Percentiles rank a stretch among this genome's conserved stretches.
Conservation (phyloP, 1,140 invertebrate species). For the Odontomachus brunneus region DNA sequence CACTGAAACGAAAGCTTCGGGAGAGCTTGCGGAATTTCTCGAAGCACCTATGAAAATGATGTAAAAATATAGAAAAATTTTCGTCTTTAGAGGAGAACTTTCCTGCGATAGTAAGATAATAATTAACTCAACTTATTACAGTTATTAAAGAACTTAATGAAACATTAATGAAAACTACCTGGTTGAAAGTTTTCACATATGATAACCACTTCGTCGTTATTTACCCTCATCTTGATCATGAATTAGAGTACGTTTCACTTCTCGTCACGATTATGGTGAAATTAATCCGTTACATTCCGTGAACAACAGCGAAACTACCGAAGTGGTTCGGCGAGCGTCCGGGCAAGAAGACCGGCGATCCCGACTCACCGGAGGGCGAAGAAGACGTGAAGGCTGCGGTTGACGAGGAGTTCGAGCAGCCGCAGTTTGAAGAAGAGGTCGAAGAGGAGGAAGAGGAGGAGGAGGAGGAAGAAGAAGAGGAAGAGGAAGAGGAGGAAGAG, state of each 20-base stretch:
- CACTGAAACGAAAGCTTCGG: not conserved
- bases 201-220: too few species aligned
- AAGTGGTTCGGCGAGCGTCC: constrained; percentile 98
- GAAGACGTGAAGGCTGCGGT: constrained; percentile 92
- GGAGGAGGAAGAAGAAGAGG: constrained; percentile 90
- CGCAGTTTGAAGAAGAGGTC: constrained; percentile 87
- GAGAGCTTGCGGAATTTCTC: not conserved
- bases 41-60: not conserved
- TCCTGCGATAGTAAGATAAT: too few species aligned
- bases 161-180: too few species aligned
- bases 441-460: constrained; percentile 91
- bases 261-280: not conserved
- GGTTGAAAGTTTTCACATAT: too few species aligned
- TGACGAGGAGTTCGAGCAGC: constrained; percentile 84
- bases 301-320: constrained; percentile 91
- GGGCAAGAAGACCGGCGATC: constrained; percentile 95
- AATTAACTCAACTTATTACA: not conserved
- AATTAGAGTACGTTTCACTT: not conserved
- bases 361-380: constrained; percentile 94
- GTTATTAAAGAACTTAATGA: too few species aligned
- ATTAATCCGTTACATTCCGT: constrained; percentile 20
- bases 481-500: constrained; percentile 88
- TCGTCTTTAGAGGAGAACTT: not conserved
- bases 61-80: not conserved
- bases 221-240: not conserved